These are phyloP conservation scores for Mythimna lalbum DNA, from an alignment of 2,888 invertebrate genomes.

Conservation along the genomic window DNA sequence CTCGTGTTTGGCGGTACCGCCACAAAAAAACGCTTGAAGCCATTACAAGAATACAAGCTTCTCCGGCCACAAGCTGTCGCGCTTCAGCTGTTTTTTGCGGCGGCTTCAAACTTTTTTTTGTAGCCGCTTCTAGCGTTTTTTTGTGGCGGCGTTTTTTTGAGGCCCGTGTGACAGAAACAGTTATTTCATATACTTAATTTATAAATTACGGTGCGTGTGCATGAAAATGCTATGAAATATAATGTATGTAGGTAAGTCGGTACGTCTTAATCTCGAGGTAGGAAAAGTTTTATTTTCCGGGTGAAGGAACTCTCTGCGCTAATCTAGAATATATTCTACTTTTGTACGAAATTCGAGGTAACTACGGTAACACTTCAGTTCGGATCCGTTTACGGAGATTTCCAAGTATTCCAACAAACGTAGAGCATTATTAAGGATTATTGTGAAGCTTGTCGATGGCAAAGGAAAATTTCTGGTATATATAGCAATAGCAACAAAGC, in stretches of 20 bases:
- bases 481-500: neutral
- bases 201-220: neutral
- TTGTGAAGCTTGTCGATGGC: neutral
- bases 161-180: too few relatives aligned
- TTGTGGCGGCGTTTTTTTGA: too few relatives aligned
- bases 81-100: too few relatives aligned
- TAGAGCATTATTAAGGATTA: neutral
- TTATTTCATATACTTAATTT: neutral
- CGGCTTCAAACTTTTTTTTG: too few relatives aligned
- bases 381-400: constrained; percentile 14
- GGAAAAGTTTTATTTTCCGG: constrained; percentile 6
- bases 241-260: neutral
- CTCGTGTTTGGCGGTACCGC: too few relatives aligned
- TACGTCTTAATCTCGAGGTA: neutral
- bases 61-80: too few relatives aligned
- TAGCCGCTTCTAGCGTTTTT: too few relatives aligned
- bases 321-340: constrained; percentile 3
- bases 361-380: neutral
- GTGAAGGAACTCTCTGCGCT: neutral
- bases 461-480: neutral
- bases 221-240: neutral
- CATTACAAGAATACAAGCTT: too few relatives aligned
- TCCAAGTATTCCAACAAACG: neutral
- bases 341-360: constrained; percentile 10
- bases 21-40: too few relatives aligned